Evolutionary conservation across 2,888 invertebrate genomes (phyloP), one percentile per base, ranked within the genome.

Genomic region (Cheilosia vernalis): DNA sequence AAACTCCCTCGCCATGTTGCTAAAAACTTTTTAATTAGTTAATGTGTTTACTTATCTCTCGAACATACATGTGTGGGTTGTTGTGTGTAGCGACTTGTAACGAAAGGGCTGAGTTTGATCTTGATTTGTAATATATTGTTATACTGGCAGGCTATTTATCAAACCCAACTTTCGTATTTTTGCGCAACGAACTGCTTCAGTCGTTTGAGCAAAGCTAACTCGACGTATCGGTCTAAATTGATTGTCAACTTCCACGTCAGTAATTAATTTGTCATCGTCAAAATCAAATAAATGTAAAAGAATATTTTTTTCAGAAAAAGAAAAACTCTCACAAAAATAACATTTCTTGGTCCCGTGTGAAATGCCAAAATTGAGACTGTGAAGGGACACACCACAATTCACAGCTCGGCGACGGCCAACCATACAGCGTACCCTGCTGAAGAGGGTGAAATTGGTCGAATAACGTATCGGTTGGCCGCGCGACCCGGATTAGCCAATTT

Each of bases 251-350:
- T 56, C 42, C 21, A 74, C 24, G 47, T 60, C 27, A 58, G 67
- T 73, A 78, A 78, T 83, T 83, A 83, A 83, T 83, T 78, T 83
- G 73, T 83, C 78, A 78, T 83, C 78, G 72, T 83, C 66, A 63
- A 78, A 78, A 61, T 56, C 53, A 73, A 66, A 69, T 44, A 30
- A 55, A 51, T 24, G 10, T 6, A 47, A 72, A 30, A 78, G 10
- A 61, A 21, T 47, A 21, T 55, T 60, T 72, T 72, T 66, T 44
- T 66, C 13, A 70, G 15, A 78, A 24, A 24, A 27, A 49, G 17
- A 61, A 33, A 58, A 69, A 69, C 27, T 40, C 4, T 3, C 13
- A 53, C 21, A 37, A 74, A 74, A 74, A 76, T 74, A 70, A 76
- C 58, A 61, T 78, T 78, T 78, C 56, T 73, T 83, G 73, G 83